Conservation (phyloP, 1,140 invertebrate species). For the Plectrocnemia conspersa region DNA sequence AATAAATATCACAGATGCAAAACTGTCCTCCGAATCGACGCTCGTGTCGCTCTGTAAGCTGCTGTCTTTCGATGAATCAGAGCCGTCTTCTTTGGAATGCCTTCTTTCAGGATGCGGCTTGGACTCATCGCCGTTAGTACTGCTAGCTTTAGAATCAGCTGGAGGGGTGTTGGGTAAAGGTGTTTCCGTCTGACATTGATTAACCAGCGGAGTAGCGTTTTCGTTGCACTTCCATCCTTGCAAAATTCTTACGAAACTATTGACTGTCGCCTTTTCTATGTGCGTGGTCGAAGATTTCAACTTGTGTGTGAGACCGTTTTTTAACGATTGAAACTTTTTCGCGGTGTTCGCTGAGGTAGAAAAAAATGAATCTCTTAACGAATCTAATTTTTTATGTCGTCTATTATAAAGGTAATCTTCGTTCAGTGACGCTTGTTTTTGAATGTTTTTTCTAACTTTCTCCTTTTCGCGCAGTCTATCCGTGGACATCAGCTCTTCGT, state of each 20-base stretch:
- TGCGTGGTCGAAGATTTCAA: constrained; percentile 75
- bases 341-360: constrained; percentile 65
- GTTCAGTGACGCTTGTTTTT: constrained; percentile 83
- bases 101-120: constrained; percentile 52
- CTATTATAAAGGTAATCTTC: constrained; percentile 81
- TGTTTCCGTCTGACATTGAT: constrained; percentile 23
- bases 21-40: constrained; percentile 88
- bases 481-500: constrained; percentile 82
- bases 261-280: constrained; percentile 73
- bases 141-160: constrained; percentile 29
- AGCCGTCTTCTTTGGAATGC: constrained; percentile 75
- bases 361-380: constrained; percentile 68
- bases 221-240: constrained; percentile 67
- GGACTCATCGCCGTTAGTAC: constrained; percentile 36
- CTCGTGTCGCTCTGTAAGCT: constrained; percentile 89
- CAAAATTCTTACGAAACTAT: constrained; percentile 68
- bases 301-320: constrained; percentile 74
- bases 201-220: constrained; percentile 11
- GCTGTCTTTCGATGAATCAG: constrained; percentile 86
- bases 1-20: constrained; percentile 85
- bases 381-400: constrained; percentile 62
- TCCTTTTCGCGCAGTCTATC: constrained; percentile 80
- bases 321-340: constrained; percentile 77
- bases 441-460: constrained; percentile 75
- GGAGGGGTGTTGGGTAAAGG: constrained; percentile 32